These are phyloP conservation scores for Drosophila maculinotata DNA, from an alignment of 2,888 invertebrate species.

Conservation along the genomic window DNA sequence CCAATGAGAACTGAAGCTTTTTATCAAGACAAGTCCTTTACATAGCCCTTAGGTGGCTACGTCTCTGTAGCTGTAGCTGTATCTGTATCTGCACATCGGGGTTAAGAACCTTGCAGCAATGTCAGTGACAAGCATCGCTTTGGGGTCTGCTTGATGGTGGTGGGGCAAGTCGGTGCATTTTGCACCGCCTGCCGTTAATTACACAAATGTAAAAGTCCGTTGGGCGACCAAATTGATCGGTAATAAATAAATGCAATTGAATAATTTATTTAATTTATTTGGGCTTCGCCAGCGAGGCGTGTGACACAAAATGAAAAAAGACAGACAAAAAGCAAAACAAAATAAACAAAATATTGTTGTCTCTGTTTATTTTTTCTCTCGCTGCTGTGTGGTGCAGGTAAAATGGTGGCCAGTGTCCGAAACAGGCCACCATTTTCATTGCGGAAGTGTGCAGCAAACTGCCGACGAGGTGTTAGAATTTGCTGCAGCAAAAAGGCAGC, in stretches of 20 bases:
- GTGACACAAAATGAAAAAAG: slow-evolving; percentile 48
- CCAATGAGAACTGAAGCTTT: neutral
- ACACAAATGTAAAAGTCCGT: slow-evolving; percentile 76
- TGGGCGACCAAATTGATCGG: slow-evolving; percentile 67
- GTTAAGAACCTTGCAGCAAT: slow-evolving; percentile 37
- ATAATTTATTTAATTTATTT: slow-evolving; percentile 84
- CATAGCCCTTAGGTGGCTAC: no score
- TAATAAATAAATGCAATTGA: slow-evolving; percentile 84
- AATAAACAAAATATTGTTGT: slow-evolving; percentile 35
- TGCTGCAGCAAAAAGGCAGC: slow-evolving; percentile 34
- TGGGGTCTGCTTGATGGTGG: slow-evolving; percentile 2
- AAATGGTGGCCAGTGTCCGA: slow-evolving; percentile 40
- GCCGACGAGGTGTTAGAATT: slow-evolving; percentile 75
- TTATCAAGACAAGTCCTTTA: neutral
- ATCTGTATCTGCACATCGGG: neutral
- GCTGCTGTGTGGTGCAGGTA: slow-evolving; percentile 55
- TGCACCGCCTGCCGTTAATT: slow-evolving; percentile 72
- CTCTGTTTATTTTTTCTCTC: slow-evolving; percentile 17
- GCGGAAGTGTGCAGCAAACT: slow-evolving; percentile 76
- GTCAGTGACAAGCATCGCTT: slow-evolving; percentile 39
- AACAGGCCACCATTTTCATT: slow-evolving; percentile 52
- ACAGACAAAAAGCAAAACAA: slow-evolving; percentile 19
- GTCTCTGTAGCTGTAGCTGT: neutral
- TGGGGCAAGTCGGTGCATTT: slow-evolving; percentile 50
- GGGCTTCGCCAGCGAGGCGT: slow-evolving; percentile 42